Conservation (phyloP, 2,888 invertebrate genomes). For the Cenopis cana region DNA sequence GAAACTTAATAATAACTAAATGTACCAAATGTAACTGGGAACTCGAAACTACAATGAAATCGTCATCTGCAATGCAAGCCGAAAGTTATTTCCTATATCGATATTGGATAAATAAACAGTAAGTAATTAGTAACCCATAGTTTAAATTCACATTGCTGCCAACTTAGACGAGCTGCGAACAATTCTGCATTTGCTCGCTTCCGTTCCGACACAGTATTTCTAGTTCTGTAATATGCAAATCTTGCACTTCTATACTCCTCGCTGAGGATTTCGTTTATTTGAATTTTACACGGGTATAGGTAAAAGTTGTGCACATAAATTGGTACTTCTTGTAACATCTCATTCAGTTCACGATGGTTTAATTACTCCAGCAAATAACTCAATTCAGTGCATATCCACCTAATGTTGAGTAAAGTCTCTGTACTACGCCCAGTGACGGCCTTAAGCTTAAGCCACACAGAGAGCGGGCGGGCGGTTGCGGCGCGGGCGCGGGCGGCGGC, state of each 20-base stretch:
- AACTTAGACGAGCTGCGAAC: constrained; percentile 31
- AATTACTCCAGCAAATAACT: too few relatives aligned
- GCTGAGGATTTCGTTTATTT: constrained; percentile 14
- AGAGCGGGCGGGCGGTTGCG: too few relatives aligned
- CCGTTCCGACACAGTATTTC: constrained; percentile 26
- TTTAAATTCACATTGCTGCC: constrained; percentile 25
- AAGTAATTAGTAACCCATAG: constrained; percentile 12
- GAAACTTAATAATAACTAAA: constrained; percentile 24
- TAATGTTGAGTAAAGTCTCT: too few relatives aligned
- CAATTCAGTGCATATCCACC: too few relatives aligned
- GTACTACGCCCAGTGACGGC: too few relatives aligned
- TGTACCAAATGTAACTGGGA: constrained; percentile 11
- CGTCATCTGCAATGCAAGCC: constrained; percentile 15
- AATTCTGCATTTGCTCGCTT: constrained; percentile 28
- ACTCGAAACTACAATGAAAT: constrained; percentile 25
- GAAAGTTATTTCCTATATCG: constrained; percentile 32
- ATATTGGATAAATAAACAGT: constrained; percentile 29
- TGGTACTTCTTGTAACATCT: not conserved
- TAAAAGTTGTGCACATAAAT: constrained; percentile 21
- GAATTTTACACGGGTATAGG: constrained; percentile 8
- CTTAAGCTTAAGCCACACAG: too few relatives aligned
- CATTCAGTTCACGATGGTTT: not conserved
- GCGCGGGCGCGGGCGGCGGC: too few relatives aligned
- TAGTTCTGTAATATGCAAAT: constrained; percentile 33
- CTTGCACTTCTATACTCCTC: constrained; percentile 26